Percentiles rank a stretch among this genome's conserved stretches.
Evolutionary conservation across 2,113 vertebrate genomes (phyloP).

Genomic region (Chlorodrepanis virens): DNA sequence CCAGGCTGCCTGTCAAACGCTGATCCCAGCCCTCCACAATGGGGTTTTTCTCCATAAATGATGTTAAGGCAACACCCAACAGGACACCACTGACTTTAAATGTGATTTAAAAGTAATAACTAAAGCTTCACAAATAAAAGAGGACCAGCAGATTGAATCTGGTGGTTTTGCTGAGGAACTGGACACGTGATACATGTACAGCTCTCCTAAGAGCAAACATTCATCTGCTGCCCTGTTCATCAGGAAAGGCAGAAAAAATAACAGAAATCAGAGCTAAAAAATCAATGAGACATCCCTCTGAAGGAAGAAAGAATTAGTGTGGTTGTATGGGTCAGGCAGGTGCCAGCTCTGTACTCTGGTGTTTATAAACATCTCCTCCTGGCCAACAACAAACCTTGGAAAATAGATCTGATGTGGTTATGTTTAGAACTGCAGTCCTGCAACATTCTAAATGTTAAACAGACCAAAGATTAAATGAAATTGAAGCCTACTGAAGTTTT

Average conservation of each 20-base stretch:
- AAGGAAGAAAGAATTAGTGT: not conserved
- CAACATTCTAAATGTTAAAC: not conserved
- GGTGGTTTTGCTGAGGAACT: not conserved
- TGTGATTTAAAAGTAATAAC: not conserved
- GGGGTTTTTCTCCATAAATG: not conserved
- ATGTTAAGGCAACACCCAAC: not conserved
- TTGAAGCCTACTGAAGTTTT: not conserved
- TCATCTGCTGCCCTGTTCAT: not conserved
- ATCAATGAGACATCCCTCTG: fast-evolving
- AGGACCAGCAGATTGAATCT: fast-evolving
- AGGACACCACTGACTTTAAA: not conserved
- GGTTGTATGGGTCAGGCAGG: not conserved
- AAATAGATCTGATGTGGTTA: not conserved
- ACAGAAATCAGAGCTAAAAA: not conserved
- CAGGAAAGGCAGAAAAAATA: not conserved
- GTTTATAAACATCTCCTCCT: not conserved
- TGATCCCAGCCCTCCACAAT: not conserved
- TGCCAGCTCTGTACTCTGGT: not conserved
- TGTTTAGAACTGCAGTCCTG: not conserved
- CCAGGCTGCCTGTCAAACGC: not conserved
- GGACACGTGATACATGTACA: fast-evolving
- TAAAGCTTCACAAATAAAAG: not conserved
- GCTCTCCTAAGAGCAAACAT: not conserved
- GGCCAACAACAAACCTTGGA: not conserved
- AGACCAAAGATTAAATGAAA: not conserved